Evolutionary conservation across 2,113 vertebrate species (phyloP), one percentile per base, ranked within the genome.

Genomic region (Vanacampus margaritifer): DNA sequence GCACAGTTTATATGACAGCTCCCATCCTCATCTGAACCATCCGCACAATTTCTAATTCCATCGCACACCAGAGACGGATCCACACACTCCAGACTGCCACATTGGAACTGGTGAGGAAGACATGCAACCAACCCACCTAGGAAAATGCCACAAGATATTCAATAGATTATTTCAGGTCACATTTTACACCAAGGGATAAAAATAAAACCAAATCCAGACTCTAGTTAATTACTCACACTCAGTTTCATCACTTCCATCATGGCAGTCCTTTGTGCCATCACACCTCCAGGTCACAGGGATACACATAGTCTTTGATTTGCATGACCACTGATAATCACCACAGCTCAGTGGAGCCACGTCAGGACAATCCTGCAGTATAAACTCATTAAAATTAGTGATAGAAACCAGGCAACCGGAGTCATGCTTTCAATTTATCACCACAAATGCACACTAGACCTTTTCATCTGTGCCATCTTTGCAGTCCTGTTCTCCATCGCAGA

Each of bases 391-490:
- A 12, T 23, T 61, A 21, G 57, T 63, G n/a, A 63, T 24, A 45
- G n/a, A 1, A 65, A 65, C 14, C 26, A 17, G 10, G 24, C 26
- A 56, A 14, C 12, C 24, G n/a, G 7, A n/a, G 10, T 54, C 3
- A 50, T 21, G 16, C 8, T 7, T n/a, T 35, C 0, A 51, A 39
- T 35, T 26, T 23, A 17, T 2, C 54, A 57, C 16, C 54, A 57
- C 54, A 32, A 26, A 1, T 23, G 35, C 9, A 51, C 6, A 17
- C 6, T 9, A 5, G 48, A 97, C 96, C 94, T 95, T 90, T 74
- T 98, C 96, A 0, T 98, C 96, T 0, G 91, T 89, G 68, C 93
- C 93, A 2, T 97, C 96, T 67, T 70, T 50, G 28, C 96, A 98
- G 91, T 98, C 96, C 0, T 73, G 23, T 3, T 90, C 72, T 0